These are phyloP conservation scores for Rhipidura dahli DNA, from an alignment of 2,113 vertebrate genomes.

Conservation along the genomic window DNA sequence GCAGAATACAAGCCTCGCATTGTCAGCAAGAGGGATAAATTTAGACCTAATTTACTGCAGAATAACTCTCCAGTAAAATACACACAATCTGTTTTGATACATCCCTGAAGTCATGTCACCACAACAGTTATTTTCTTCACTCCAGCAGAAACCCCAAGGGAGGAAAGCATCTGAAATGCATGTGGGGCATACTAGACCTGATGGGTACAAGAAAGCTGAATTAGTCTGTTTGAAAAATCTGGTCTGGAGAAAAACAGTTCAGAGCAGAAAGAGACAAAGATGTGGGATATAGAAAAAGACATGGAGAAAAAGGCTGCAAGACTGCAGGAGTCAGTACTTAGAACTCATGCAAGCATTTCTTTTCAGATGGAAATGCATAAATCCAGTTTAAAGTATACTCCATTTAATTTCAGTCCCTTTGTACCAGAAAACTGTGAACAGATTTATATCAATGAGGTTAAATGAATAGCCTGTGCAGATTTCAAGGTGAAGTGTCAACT, in stretches of 20 bases:
- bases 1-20: background rate
- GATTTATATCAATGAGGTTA: background rate
- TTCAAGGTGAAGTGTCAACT: background rate
- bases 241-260: background rate
- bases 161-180: conserved; percentile 22
- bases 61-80: conserved; percentile 27
- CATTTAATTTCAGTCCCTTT: background rate
- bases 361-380: background rate
- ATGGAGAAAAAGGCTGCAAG: background rate
- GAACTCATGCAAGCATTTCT: background rate
- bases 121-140: conserved; percentile 36
- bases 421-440: background rate
- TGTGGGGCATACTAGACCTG: background rate
- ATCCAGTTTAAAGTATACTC: background rate
- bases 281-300: background rate
- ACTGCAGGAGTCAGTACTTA: background rate
- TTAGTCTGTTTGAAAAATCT: conserved; percentile 1
- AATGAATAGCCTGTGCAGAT: background rate
- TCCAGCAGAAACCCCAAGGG: conserved; percentile 31
- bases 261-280: background rate
- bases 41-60: conserved; percentile 52
- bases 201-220: conserved; percentile 26
- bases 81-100: conserved; percentile 42
- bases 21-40: conserved; percentile 35
- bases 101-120: conserved; percentile 46